Conservation (phyloP, 2,888 invertebrate genomes). For the Cancer borealis region DNA sequence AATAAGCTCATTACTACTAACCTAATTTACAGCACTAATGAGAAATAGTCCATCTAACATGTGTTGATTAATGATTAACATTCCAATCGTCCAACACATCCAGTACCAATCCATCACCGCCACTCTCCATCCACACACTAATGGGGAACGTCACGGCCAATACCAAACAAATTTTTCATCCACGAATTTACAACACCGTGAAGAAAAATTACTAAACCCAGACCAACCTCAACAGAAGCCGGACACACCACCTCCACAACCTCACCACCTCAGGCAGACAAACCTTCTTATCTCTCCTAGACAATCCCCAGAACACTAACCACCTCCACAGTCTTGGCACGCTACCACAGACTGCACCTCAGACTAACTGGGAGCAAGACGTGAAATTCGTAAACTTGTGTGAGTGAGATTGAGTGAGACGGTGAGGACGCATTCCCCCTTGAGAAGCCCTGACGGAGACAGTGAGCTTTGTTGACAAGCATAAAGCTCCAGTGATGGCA, state of each 20-base stretch:
- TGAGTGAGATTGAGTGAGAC: not conserved
- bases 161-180: not conserved
- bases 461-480: slow-evolving; percentile 6
- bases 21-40: not conserved
- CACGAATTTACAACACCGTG: slow-evolving; percentile 2
- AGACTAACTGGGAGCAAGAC: not conserved
- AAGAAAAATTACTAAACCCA: not conserved
- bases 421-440: not conserved
- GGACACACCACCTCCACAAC: not conserved
- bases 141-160: not conserved
- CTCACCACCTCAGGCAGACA: not conserved
- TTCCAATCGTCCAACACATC: not conserved
- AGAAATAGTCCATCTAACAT: not conserved
- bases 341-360: too few relatives aligned
- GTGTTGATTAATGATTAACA: slow-evolving; percentile 1
- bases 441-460: not conserved
- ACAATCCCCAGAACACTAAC: too few relatives aligned
- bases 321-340: too few relatives aligned
- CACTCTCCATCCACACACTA: not conserved
- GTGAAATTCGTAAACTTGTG: not conserved
- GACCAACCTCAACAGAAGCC: not conserved
- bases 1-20: not conserved
- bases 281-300: too few relatives aligned
- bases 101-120: slow-evolving; percentile 11
- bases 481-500: not conserved